Base-by-base conservation (phyloP, 2,888 invertebrate species). In the Torymus auratus region DNA sequence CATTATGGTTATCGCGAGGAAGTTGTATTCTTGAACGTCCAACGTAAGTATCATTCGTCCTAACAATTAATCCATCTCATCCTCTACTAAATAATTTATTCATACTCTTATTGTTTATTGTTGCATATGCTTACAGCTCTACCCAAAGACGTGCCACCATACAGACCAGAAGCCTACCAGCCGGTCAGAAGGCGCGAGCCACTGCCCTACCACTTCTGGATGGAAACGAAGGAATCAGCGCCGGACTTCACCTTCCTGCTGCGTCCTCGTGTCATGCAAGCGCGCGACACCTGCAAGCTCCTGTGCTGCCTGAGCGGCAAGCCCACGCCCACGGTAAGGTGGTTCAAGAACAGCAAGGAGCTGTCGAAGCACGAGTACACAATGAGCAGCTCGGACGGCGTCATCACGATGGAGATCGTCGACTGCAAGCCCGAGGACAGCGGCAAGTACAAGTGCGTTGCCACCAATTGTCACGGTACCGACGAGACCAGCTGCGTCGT, bases 181-280 rank as follows among this genome's bases (percentile, higher is more conserved):
- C 94, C 96, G 55, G 92, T 95, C 58, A 94, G 97, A 50, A 92
- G 95, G 83, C 94, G 97, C 87, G 96, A 96, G 91, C 94, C 96
- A 0, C 92, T 97, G 50, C 95, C 96, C 2, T 97, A 96, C 92
- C 96, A 95, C 82, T 95, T 96, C 93, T 97, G 97, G 96, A 96
- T 96, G 92, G 97, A 98, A 91, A 96, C 96, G 87, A 95, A 96
- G 91, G 97, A 98, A 92, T 95, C 96, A 87, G 97, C 97, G 83
- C 99, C 99, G 82, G 95, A 94, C 90, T 99, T 99, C 93, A 98
- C 98, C 88, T 99, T 99, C 97, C 95, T 97, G 88, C 94, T 99
- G 86, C 95, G 99, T 91, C 99, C 99, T 89, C 96, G 99, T 91
- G 97, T 99, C 87, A 99, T 99, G 95, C 99, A 99, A 92, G 94